Conservation (phyloP, 2,888 invertebrate species). For the Drosophila dives region DNA sequence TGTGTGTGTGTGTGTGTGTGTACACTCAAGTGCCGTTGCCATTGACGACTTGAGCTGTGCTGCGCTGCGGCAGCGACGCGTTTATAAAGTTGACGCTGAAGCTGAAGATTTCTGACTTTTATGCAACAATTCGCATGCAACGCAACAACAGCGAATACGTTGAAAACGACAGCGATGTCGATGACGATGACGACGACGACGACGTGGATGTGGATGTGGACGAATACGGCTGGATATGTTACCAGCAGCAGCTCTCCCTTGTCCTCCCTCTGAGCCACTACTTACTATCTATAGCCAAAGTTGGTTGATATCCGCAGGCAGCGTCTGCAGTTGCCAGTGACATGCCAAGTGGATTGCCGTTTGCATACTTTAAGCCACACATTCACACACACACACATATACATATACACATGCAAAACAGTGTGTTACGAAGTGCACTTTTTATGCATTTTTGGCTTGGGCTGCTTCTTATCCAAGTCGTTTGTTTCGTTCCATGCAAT, state of each 20-base stretch:
- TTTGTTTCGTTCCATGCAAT: slow-evolving; percentile 80
- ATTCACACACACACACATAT: slow-evolving; percentile 14
- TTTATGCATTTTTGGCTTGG: slow-evolving; percentile 35
- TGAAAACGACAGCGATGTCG: slow-evolving; percentile 7
- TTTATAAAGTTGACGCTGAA: slow-evolving; percentile 66
- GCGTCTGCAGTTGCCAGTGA: slow-evolving; percentile 60
- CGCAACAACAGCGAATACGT: slow-evolving; percentile 27
- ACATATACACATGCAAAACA: slow-evolving; percentile 55
- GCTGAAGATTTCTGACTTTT: slow-evolving; percentile 80
- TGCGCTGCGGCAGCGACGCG: slow-evolving; percentile 47
- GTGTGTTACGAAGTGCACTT: slow-evolving; percentile 45
- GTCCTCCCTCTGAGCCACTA: slow-evolving; percentile 39
- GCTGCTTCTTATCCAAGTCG: slow-evolving; percentile 69
- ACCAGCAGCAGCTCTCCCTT: slow-evolving; percentile 43
- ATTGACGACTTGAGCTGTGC: slow-evolving; percentile 73
- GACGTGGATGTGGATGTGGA: slow-evolving; percentile 5
- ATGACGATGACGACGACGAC: slow-evolving; percentile 11
- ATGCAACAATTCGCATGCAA: slow-evolving; percentile 78
- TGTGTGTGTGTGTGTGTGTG: slow-evolving; percentile 11
- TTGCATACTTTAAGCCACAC: slow-evolving; percentile 49
- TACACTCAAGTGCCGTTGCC: slow-evolving; percentile 72
- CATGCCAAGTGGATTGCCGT: slow-evolving; percentile 68
- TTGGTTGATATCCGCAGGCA: slow-evolving; percentile 55
- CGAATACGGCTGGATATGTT: slow-evolving; percentile 59
- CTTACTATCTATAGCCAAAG: slow-evolving; percentile 45